Percentiles rank a stretch among this genome's conserved stretches.
Evolutionary conservation across 2,888 invertebrate genomes (phyloP).

Genomic region (Camponotus fellah): DNA sequence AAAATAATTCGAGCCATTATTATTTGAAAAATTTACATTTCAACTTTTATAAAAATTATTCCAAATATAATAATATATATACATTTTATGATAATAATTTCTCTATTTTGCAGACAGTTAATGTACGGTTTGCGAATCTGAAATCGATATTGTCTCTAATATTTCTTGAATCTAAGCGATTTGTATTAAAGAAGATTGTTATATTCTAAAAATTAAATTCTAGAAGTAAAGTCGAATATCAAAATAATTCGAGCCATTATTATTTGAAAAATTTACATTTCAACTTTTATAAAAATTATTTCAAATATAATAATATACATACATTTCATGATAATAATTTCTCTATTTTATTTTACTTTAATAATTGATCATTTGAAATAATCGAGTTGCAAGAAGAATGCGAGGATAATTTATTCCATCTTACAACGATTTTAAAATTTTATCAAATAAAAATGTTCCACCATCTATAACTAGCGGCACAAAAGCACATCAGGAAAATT

Average conservation of each 20-base stretch:
- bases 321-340: neutral
- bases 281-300: neutral
- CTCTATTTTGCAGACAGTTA: slow-evolving; percentile 3
- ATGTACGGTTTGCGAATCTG: neutral
- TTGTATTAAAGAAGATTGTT: neutral
- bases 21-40: neutral
- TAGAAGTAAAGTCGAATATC: neutral
- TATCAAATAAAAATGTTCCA: neutral
- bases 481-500: slow-evolving; percentile 19
- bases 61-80: neutral
- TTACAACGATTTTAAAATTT: neutral
- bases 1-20: neutral
- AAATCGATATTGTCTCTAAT: neutral
- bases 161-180: neutral
- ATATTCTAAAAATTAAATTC: slow-evolving; percentile 9
- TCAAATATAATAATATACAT: neutral
- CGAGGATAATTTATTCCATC: neutral
- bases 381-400: neutral
- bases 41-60: neutral
- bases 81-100: no score
- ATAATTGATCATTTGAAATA: neutral
- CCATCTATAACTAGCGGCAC: neutral
- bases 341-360: neutral
- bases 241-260: neutral
- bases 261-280: neutral